These are phyloP conservation scores for Rhagoletis pomonella DNA, from an alignment of 1,140 invertebrate species.

Conservation along the genomic window DNA sequence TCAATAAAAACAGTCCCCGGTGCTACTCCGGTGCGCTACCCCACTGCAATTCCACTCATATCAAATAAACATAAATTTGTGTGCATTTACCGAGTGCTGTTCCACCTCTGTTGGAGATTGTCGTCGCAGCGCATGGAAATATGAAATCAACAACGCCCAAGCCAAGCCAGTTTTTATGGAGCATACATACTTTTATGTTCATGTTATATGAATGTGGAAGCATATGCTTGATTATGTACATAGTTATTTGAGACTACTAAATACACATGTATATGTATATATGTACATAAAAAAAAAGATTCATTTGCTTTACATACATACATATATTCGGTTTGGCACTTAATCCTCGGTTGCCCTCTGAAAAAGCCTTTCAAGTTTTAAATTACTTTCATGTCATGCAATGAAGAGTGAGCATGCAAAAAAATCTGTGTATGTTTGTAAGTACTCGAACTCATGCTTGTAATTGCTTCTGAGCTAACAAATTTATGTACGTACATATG, in stretches of 20 bases:
- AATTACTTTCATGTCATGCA: conserved; percentile 27
- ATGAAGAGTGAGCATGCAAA: conserved; percentile 34
- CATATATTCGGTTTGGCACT: background rate
- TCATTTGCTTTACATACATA: conserved; percentile 14
- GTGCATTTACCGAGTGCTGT: background rate
- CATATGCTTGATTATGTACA: background rate
- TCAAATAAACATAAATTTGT: background rate
- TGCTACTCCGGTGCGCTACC: background rate
- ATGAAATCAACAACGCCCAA: background rate
- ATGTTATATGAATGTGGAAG: background rate
- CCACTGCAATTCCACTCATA: background rate
- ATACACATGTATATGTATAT: background rate
- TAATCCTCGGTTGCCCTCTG: background rate
- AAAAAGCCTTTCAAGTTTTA: conserved; percentile 18
- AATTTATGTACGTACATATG: background rate
- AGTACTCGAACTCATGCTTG: background rate
- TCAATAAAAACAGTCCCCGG: background rate
- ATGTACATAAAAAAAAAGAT: background rate
- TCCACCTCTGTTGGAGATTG: background rate
- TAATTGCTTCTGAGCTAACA: background rate
- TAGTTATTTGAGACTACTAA: background rate
- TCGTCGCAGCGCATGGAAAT: background rate
- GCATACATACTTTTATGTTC: background rate
- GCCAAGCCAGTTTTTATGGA: background rate
- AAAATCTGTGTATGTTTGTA: background rate